Base-by-base conservation (phyloP, 2,888 invertebrate species). In the Sturmia bella region DNA sequence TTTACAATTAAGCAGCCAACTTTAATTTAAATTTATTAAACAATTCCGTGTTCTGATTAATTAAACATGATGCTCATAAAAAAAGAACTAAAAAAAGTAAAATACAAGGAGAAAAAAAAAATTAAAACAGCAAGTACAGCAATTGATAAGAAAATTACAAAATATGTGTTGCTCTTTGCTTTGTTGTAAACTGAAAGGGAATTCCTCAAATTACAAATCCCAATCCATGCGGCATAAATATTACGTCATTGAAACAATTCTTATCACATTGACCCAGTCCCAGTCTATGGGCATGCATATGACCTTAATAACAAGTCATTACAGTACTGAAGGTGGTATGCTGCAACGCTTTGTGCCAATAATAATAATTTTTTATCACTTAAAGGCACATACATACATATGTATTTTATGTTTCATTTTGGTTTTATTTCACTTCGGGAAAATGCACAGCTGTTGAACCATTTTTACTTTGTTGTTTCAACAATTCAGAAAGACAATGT, bases 11-110 rank as follows among this genome's bases (percentile, higher is more conserved):
- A 66, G 76, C 70, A 45, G n/a, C 59, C 37, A 68, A 59, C n/a
- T 68, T 77, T 81, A 52, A 81, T 77, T 77, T 43, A 63, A 77
- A 81, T 81, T 77, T 77, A 69, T 77, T 69, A 52, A 73, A 69
- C n/a, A 74, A 74, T 64, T 74, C 56, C 24, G 64, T 61, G 56
- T 72, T 32, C 61, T 27, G 61, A 57, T 73, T 45, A 81, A 81
- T 81, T 81, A 56, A 69, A 69, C 81, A 81, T 81, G 54, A 69
- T 74, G 63, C n/a, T 5, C 21, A 64, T 50, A 39, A 41, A 52
- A 75, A 59, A 37, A 57, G 19, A 54, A 48, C 72, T 56, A 74
- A 64, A 77, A 39, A 61, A 50, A 59, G 52, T 21, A 56, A 5
- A 37, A 12, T 12, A 11, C 11, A 37, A 50, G 19, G 32, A 17